Base-by-base conservation (phyloP, 1,140 invertebrate genomes). In the Glossosoma conforme region DNA sequence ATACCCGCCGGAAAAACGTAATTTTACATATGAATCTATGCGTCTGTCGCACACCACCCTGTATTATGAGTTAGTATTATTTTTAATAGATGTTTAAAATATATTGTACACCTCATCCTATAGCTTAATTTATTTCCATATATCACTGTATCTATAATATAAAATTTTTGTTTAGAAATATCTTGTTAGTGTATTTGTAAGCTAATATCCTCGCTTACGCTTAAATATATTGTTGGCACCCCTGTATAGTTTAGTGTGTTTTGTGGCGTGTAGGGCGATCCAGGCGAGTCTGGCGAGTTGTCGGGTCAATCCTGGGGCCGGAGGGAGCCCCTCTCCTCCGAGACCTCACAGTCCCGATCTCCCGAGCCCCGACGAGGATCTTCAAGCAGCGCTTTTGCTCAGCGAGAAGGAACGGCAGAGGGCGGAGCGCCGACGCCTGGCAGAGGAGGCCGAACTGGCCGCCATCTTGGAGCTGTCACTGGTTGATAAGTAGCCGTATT, bases 281-380 rank as follows among this genome's bases (percentile, higher is more conserved):
- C 57, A 59, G 41, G 57, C 57, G 40, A 59, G 57, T 35, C 38
- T 59, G 36, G 44, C 42, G 38, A 45, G 49, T 28, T 56, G 48
- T 61, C 68, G 69, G 60, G 68, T 65, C 41, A 69, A 69, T 59
- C 65, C 66, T 48, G 66, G 61, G 40, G 66, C 64, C 4, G 63
- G 65, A 33, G 53, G 54, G 13, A 18, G 9, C 13, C 52, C 52
- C 14, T 54, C 52, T 15, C 40, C 52, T 11, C 24, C 43, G 14
- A 18, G 11, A 10, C 42, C 49, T n/a, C n/a, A 35, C 15, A 24
- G 40, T n/a, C 25, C 50, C 3, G 37, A 35, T 8, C 37, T 43
- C 11, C 42, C 48, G 1, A 44, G 47, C 13, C 47, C 43, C 11
- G 63, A 64, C 25, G 58, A 49, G 10, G 51, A 59, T 13, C 58